Conservation (phyloP, 64 coral and sea anemone genomes). For the Porites lutea region DNA sequence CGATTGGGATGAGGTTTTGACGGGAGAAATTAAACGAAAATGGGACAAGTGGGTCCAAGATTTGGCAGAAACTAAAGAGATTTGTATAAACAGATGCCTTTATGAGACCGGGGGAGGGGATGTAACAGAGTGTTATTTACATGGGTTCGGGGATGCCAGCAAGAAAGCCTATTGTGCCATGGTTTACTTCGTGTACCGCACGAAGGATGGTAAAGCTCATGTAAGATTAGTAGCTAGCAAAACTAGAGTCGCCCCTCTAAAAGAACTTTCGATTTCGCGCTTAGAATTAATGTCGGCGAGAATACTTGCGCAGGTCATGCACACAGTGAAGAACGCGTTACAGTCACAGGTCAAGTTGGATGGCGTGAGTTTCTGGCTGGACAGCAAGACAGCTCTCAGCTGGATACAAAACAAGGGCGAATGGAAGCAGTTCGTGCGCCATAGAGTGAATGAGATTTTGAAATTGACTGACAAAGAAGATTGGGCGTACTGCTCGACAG, state of each 20-base stretch:
- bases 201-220: background rate
- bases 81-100: background rate
- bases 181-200: conserved; percentile 14
- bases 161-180: conserved; percentile 13
- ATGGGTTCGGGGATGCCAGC: conserved; percentile 8
- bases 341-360: background rate
- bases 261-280: background rate
- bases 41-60: conserved; percentile 35
- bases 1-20: conserved; percentile 22
- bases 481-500: background rate
- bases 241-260: conserved; percentile 11
- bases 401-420: conserved; percentile 35
- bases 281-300: conserved; percentile 50
- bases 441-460: conserved; percentile 28
- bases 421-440: conserved; percentile 32
- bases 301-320: conserved; percentile 24
- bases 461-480: background rate
- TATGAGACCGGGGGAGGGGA: background rate
- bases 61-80: background rate
- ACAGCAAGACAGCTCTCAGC: conserved; percentile 26
- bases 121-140: conserved; percentile 6
- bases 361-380: conserved; percentile 13
- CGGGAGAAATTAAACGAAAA: background rate
- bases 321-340: conserved; percentile 19
- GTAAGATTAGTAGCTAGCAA: conserved; percentile 6